phyloP scores from a whole-genome alignment of 2,888 invertebrate genomes.

The Melanchra persicariae region DNA sequence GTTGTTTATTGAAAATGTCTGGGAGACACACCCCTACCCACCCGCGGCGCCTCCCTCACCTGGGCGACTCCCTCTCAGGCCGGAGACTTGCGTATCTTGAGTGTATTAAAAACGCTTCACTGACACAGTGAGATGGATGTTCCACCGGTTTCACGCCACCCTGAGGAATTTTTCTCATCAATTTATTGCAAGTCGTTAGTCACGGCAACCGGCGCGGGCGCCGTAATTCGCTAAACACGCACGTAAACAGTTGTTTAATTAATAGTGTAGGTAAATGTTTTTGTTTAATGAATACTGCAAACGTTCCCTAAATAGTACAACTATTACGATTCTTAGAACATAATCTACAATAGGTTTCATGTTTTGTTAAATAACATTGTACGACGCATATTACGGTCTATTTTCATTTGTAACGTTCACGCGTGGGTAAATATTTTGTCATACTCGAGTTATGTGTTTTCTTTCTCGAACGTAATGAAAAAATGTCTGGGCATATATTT shows the following conservation, averaged over 20 bases:
- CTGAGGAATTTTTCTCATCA: conserved; percentile 46
- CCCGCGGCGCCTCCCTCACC: conserved; percentile 44
- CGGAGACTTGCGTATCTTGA: conserved; percentile 55
- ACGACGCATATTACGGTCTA: conserved; percentile 42
- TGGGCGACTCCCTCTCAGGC: conserved; percentile 45
- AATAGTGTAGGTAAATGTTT: conserved; percentile 62
- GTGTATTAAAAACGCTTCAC: conserved; percentile 63
- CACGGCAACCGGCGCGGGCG: conserved; percentile 41
- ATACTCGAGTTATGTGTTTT: conserved; percentile 52
- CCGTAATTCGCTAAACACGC: conserved; percentile 58
- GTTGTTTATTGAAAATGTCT: conserved; percentile 75
- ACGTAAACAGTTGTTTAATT: conserved; percentile 62
- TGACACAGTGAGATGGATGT: conserved; percentile 59
- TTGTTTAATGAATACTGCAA: conserved; percentile 44
- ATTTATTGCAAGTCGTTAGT: conserved; percentile 55
- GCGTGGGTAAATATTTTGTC: conserved; percentile 59
- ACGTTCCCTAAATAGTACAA: conserved; percentile 47
- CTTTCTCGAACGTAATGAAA: conserved; percentile 54
- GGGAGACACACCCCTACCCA: conserved; percentile 45
- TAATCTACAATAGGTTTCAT: conserved; percentile 46
- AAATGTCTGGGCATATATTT: conserved; percentile 50
- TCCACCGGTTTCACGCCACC: conserved; percentile 24
- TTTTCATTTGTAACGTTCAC: conserved; percentile 54
- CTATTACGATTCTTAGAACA: conserved; percentile 58
- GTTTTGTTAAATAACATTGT: conserved; percentile 49